A percentile compares a stretch with the other conserved stretches of the same genome.
These are phyloP conservation scores for rabbit (Oryctolagus cuniculus) DNA, from an alignment of 2,113 vertebrate genomes.

Conservation along the genomic window mOryCun1.1 NC_091445.1:96312001-96312500, in stretches of 20 bases:
- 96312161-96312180: background rate
- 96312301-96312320: background rate
- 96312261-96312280: background rate
- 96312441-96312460: background rate
- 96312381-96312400: background rate
- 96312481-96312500: background rate
- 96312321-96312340: background rate
- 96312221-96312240: background rate
- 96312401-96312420: background rate
- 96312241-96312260: no score
- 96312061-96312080: no score
- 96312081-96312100: no score
- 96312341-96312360: no score
- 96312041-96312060: no score
- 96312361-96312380: no score
- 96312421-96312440: no score
- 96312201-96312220: background rate
- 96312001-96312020: no score
- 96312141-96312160: no score
- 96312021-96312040: no score
- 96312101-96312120: no score
- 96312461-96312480: no score
- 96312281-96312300: rapidly evolving
- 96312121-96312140: background rate
- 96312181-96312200: rapidly evolving